phyloP scores from a whole-genome alignment of 2,888 invertebrate genomes.

The Eupithecia insigniata region DNA sequence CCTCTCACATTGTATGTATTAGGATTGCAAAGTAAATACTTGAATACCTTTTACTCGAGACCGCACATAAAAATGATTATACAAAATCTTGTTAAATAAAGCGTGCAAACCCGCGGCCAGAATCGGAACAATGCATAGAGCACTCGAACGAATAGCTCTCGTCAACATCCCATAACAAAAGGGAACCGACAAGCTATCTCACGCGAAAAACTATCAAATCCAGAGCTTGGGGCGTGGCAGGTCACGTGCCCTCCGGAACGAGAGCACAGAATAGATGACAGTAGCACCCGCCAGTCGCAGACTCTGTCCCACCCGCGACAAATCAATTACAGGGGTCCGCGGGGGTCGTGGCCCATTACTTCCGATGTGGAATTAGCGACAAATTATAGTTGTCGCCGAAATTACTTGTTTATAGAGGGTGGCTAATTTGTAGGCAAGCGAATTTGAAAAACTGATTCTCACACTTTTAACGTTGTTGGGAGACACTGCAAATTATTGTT shows the following conservation, averaged over 20 bases:
- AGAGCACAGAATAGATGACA: not conserved
- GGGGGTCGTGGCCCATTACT: slow-evolving; percentile 45
- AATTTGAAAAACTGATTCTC: slow-evolving; percentile 3
- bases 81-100: not conserved
- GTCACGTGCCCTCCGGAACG: slow-evolving; percentile 52
- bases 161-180: slow-evolving; percentile 47
- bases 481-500: not conserved
- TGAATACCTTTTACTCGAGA: too few relatives aligned
- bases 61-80: too few relatives aligned
- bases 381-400: slow-evolving; percentile 72
- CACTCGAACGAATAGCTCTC: slow-evolving; percentile 25
- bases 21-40: too few relatives aligned
- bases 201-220: slow-evolving; percentile 65
- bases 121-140: not conserved
- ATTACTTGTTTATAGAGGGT: slow-evolving; percentile 75
- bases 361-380: slow-evolving; percentile 76
- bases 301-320: not conserved
- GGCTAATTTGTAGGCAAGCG: slow-evolving; percentile 67
- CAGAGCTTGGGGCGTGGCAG: slow-evolving; percentile 55
- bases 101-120: not conserved
- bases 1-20: too few relatives aligned
- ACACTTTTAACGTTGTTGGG: not conserved
- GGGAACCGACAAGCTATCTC: slow-evolving; percentile 61
- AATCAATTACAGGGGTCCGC: slow-evolving; percentile 7
- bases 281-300: not conserved